Conservation (phyloP, 1,140 invertebrate genomes). For the Vollenhovia emeryi region DNA sequence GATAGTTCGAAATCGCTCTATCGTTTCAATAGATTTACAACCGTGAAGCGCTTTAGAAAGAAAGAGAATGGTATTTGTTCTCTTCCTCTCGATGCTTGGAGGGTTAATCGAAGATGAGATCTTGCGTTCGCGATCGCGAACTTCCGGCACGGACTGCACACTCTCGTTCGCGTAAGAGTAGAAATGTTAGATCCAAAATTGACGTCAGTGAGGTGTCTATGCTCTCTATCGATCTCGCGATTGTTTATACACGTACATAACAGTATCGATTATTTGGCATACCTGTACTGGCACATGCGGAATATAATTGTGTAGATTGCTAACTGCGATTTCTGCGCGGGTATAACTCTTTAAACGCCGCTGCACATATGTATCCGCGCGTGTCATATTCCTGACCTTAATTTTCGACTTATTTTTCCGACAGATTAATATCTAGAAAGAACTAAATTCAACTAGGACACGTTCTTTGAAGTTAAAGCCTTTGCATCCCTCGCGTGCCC, state of each 20-base stretch:
- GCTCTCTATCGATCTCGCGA: conserved; percentile 31
- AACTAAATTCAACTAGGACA: not conserved
- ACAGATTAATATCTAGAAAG: not conserved
- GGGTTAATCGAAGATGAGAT: conserved; percentile 12
- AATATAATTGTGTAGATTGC: conserved; percentile 23
- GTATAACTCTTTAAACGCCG: not conserved
- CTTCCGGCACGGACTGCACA: not conserved
- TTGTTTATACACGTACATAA: conserved; percentile 34
- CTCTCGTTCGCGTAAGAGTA: not conserved
- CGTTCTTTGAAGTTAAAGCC: not conserved
- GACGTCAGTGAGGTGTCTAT: conserved; percentile 30
- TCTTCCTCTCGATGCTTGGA: not conserved
- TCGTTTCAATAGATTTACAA: not conserved
- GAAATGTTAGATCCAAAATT: conserved; percentile 21
- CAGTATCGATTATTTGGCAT: conserved; percentile 32
- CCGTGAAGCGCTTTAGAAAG: not conserved
- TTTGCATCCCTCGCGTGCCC: not conserved
- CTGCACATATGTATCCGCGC: not conserved
- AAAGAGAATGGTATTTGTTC: not conserved
- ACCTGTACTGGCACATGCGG: not conserved
- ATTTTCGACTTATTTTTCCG: not conserved
- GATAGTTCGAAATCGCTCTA: not conserved
- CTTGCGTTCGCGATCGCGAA: not conserved
- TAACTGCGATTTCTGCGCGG: not conserved
- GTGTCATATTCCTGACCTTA: not conserved